A percentile compares a stretch with the other conserved stretches of the same genome.
phyloP scores from a whole-genome alignment of 2,888 invertebrate species.

The Fragum fragum region DNA sequence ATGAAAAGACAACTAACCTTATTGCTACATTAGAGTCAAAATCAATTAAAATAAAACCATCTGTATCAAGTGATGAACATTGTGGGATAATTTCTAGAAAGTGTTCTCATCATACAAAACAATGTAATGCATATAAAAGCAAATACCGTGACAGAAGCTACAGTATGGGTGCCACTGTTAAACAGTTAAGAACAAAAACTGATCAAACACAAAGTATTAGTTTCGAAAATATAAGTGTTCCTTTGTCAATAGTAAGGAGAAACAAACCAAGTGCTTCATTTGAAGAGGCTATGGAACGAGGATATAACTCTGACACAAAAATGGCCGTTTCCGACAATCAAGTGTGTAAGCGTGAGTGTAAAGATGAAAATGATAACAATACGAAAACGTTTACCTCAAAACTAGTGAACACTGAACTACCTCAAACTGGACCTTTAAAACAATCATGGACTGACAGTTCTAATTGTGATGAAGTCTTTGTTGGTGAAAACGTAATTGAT shows the following conservation, averaged over 20 bases:
- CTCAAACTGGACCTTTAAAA: conserved; percentile 31
- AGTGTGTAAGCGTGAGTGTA: conserved; percentile 7
- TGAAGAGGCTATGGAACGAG: conserved; percentile 61
- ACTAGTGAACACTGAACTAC: neutral
- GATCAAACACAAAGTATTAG: conserved; percentile 50
- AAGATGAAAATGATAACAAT: conserved; percentile 24
- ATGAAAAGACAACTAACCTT: conserved; percentile 1
- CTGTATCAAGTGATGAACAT: neutral
- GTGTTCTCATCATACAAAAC: neutral
- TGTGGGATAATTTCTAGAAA: neutral
- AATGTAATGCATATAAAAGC: neutral
- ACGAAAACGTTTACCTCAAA: conserved; percentile 26
- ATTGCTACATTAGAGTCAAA: conserved; percentile 1
- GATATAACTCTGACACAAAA: conserved; percentile 47
- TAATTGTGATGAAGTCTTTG: conserved; percentile 53
- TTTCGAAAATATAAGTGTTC: conserved; percentile 53
- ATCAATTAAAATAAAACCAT: conserved; percentile 27
- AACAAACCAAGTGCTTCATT: conserved; percentile 61
- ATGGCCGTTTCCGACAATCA: neutral
- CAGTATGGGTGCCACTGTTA: conserved; percentile 26
- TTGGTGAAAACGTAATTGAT: conserved; percentile 50
- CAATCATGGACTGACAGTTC: conserved; percentile 35
- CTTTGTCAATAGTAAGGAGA: conserved; percentile 25
- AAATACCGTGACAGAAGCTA: conserved; percentile 46
- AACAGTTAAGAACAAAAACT: conserved; percentile 31